Evolutionary conservation across 2,888 invertebrate genomes (phyloP).

Genomic region (Uloborus plumipes): DNA sequence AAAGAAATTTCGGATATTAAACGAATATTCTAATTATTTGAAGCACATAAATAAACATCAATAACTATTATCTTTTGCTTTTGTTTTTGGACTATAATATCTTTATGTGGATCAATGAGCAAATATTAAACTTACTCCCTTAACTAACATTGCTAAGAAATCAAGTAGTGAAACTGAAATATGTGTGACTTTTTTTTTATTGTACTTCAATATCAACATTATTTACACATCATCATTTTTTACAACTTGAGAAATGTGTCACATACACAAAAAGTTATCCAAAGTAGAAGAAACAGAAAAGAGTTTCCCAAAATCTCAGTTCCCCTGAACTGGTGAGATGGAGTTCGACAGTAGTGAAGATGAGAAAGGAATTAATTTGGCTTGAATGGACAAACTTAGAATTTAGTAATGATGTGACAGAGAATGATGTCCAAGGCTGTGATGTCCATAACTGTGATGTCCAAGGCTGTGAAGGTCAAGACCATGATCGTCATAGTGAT

Average conservation of each 20-base stretch:
- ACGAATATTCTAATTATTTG: too few species aligned
- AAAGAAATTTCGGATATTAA: too few species aligned
- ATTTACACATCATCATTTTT: slow-evolving; percentile 18
- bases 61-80: too few species aligned
- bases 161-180: too few species aligned
- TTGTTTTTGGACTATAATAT: too few species aligned
- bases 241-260: background rate
- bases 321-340: slow-evolving; percentile 24
- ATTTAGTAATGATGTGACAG: too few species aligned
- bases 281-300: slow-evolving; percentile 16
- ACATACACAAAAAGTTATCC: background rate
- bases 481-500: slow-evolving; percentile 53
- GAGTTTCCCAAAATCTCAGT: background rate
- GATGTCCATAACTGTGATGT: background rate
- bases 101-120: too few species aligned
- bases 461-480: slow-evolving; percentile 16
- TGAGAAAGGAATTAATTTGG: background rate
- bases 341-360: slow-evolving; percentile 6
- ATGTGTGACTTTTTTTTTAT: too few species aligned
- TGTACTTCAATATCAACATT: background rate
- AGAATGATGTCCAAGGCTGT: background rate
- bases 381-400: too few species aligned
- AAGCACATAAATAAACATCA: too few species aligned
- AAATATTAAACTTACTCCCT: too few species aligned
- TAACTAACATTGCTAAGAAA: too few species aligned